phyloP scores from a whole-genome alignment of 2,797 vertebrate genomes.

The Tapirus indicus region DNA sequence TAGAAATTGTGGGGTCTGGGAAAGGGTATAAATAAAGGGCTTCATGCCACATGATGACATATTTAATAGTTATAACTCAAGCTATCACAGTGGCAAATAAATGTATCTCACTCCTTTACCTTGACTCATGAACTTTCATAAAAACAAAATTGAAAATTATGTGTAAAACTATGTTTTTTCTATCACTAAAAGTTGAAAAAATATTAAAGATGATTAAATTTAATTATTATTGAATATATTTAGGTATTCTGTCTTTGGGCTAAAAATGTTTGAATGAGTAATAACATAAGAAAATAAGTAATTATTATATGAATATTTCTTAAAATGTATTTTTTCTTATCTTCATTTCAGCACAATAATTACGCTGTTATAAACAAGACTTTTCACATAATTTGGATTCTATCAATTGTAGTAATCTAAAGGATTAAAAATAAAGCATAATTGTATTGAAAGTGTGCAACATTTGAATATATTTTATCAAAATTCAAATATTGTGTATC shows the following conservation, averaged over 20 bases:
- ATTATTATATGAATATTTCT: neutral
- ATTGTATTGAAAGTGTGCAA: neutral
- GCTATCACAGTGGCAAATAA: neutral
- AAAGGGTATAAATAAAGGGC: neutral
- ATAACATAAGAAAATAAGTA: slow-evolving; percentile 20
- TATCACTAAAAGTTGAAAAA: neutral
- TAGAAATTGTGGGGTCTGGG: neutral
- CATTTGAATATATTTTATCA: neutral
- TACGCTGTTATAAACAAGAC: neutral
- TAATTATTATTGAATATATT: neutral
- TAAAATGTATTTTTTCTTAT: neutral
- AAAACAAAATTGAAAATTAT: neutral
- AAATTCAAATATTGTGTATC: neutral
- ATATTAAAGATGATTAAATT: slow-evolving; percentile 4
- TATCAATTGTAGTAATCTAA: neutral
- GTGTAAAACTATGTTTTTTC: neutral
- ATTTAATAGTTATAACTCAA: slow-evolving; percentile 21
- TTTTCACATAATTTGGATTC: neutral
- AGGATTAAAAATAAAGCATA: neutral
- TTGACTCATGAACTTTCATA: neutral
- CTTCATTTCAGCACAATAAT: neutral
- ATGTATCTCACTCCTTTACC: neutral
- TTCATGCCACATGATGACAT: neutral
- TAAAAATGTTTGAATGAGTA: neutral
- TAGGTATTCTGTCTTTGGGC: neutral